Percentiles rank a stretch among this genome's conserved stretches.
phyloP scores from a whole-genome alignment of 1,140 invertebrate genomes.

The Atta cephalotes region DNA sequence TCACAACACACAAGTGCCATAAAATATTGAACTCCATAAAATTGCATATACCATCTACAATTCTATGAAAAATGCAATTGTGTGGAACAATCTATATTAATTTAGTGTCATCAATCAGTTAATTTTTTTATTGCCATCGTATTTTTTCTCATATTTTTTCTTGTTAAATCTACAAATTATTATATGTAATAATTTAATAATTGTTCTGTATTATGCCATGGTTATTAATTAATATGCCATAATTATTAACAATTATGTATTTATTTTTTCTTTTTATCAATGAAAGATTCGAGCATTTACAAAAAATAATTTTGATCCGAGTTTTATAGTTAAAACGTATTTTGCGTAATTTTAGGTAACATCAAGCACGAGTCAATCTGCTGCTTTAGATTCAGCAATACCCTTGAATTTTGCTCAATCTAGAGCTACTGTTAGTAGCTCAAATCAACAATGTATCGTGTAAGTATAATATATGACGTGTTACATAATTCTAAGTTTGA shows the following conservation, averaged over 20 bases:
- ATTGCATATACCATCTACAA: background rate
- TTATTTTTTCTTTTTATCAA: background rate
- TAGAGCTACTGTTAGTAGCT: background rate
- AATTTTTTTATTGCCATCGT: too few relatives aligned
- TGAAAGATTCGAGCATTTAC: background rate
- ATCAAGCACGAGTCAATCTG: constrained; percentile 37
- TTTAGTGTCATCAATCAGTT: too few relatives aligned
- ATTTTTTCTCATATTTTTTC: background rate
- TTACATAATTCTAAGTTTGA: background rate
- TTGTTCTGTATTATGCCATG: background rate
- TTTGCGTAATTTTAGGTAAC: constrained; percentile 43
- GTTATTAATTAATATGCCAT: background rate
- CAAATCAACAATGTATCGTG: constrained; percentile 48
- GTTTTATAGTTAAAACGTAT: background rate
- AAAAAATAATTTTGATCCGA: background rate
- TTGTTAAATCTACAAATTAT: background rate
- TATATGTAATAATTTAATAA: background rate
- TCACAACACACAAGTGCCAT: background rate
- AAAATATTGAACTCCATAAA: background rate
- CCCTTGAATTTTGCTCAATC: constrained; percentile 39
- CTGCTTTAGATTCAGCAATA: constrained; percentile 8
- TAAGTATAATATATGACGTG: constrained; percentile 28
- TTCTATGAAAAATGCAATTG: background rate
- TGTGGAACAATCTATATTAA: too few relatives aligned
- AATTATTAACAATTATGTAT: background rate